These are phyloP conservation scores for Mastomys coucha DNA, from an alignment of 2,113 vertebrate species.

Conservation along the genomic window DNA sequence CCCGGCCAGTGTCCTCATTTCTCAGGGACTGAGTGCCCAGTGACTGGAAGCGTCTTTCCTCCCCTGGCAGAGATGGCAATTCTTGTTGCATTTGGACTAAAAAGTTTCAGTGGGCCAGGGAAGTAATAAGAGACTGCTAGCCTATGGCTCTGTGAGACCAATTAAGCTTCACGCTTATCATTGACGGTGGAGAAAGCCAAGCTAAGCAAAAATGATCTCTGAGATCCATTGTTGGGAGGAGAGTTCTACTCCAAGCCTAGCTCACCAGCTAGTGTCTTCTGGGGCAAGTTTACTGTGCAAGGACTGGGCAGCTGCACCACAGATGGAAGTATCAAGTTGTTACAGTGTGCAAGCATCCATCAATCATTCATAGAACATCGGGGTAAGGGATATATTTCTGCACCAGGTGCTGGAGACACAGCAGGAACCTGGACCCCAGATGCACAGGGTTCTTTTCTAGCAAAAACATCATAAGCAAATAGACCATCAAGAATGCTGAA, in stretches of 20 bases:
- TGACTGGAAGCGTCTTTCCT: not conserved
- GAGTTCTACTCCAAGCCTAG: not conserved
- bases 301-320: not conserved
- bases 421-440: not conserved
- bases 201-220: not conserved
- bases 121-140: not conserved
- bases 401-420: not conserved
- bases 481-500: not conserved
- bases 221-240: not conserved
- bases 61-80: not conserved
- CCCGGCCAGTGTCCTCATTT: not conserved
- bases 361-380: not conserved
- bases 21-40: not conserved
- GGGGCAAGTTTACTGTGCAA: not conserved
- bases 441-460: not conserved
- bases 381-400: too few relatives aligned
- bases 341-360: not conserved
- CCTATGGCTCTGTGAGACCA: not conserved
- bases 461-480: not conserved
- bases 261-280: not conserved
- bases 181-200: not conserved
- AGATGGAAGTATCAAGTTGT: not conserved
- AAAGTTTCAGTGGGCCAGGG: not conserved
- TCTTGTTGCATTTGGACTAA: not conserved
- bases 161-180: not conserved